Base-by-base conservation (phyloP, 1,140 invertebrate genomes). In the Prorops nasuta region DNA sequence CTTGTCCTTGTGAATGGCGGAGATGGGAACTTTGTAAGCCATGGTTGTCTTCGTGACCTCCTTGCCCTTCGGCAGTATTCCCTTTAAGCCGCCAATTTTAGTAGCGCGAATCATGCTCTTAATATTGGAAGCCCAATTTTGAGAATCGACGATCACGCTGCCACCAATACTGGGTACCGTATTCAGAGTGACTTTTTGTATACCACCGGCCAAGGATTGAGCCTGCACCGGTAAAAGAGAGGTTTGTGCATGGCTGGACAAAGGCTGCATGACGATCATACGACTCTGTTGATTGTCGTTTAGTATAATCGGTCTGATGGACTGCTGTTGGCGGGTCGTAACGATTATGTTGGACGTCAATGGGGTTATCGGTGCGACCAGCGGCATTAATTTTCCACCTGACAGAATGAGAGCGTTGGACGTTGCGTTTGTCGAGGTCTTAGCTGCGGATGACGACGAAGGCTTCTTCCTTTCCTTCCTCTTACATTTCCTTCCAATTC, bases 11-110 rank as follows among this genome's bases (percentile, higher is more conserved):
- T 76, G 73, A 44, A 86, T 80, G 15, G 85, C 84, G 16, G 85
- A 83, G 67, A 88, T 87, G 19, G 85, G 86, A 58, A 87, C 79
- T 73, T 87, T 86, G 67, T 86, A 87, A 2, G 83, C 78, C 79
- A 84, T 85, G 16, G 84, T 86, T 2, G 86, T 87, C 69, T 77
- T 77, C 1, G 81, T 82, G 12, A 76, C 68, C 56, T 76, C 71
- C 47, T 67, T 66, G n/a, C 69, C 68, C 39, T 78, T 78, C n/a
- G 75, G 75, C 8, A 78, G 24, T 9, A 78, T 78, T 12, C 68
- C 67, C 49, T 77, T 76, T 6, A 66, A 63, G 3, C 74, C 72
- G 3, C 72, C 69, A 4, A 77, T 74, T 56, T 76, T 76, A 14
- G 71, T 69, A 3, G 72, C 61, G 36, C 73, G 67, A 21, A 76